Percentiles rank a stretch among this genome's conserved stretches.
Conservation (phyloP, 2,888 invertebrate species). For the Pseudeuparius sepicola region DNA sequence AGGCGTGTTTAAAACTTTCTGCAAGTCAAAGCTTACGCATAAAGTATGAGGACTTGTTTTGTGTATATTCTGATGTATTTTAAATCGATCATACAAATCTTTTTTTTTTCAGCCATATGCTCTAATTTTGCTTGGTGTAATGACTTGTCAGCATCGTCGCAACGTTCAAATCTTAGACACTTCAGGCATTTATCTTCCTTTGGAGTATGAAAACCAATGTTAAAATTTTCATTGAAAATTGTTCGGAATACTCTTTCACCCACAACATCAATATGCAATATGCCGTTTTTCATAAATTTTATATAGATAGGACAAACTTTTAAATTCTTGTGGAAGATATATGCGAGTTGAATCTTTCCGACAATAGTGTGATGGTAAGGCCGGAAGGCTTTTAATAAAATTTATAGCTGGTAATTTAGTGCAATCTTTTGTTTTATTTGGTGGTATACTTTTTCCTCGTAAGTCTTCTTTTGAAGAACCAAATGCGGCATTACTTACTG, state of each 20-base stretch:
- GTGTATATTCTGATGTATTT: conserved; percentile 5
- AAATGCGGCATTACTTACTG: too few relatives aligned
- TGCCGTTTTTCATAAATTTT: conserved; percentile 3
- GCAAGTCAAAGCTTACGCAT: conserved; percentile 7
- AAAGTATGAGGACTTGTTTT: conserved; percentile 3
- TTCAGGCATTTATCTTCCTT: conserved; percentile 4
- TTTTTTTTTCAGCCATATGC: conserved; percentile 5
- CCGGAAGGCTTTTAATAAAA: too few relatives aligned
- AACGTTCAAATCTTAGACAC: background rate
- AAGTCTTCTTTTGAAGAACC: too few relatives aligned
- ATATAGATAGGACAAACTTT: conserved; percentile 4
- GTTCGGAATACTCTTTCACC: conserved; percentile 3
- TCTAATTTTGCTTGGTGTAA: background rate
- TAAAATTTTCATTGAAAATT: conserved; percentile 4
- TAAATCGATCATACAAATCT: background rate
- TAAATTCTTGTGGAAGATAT: conserved; percentile 5
- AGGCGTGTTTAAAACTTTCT: conserved; percentile 5
- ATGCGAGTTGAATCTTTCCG: too few relatives aligned
- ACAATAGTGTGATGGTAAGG: conserved; percentile 6
- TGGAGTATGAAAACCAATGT: conserved; percentile 6
- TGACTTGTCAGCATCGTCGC: background rate
- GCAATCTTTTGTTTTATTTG: too few relatives aligned
- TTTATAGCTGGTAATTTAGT: too few relatives aligned
- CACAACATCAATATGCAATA: background rate
- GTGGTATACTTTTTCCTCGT: too few relatives aligned